phyloP scores from a whole-genome alignment of 2,113 vertebrate species.

The Phoenicopterus ruber region DNA sequence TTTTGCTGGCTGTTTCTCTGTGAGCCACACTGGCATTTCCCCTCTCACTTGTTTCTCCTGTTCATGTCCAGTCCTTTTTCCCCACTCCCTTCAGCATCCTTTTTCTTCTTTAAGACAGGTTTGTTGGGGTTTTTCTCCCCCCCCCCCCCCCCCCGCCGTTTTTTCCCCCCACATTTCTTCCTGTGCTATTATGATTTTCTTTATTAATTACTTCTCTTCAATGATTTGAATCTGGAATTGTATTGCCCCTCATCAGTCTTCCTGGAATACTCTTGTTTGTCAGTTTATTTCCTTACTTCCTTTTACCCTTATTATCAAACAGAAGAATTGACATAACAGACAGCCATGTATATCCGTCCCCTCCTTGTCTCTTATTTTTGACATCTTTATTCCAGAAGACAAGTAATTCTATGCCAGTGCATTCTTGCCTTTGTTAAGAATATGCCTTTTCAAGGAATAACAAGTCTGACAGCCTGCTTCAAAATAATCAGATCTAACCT shows the following conservation, averaged over 20 bases:
- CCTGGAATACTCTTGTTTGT: not conserved
- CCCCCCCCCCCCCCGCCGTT: rapidly evolving
- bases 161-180: not conserved
- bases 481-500: not conserved
- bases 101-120: not conserved
- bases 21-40: not conserved
- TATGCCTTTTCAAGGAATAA: not conserved
- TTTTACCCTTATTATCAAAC: not conserved
- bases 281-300: not conserved
- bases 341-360: not conserved
- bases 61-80: not conserved
- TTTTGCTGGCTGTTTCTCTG: not conserved
- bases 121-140: not conserved
- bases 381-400: not conserved
- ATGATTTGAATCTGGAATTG: not conserved
- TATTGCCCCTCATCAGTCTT: not conserved
- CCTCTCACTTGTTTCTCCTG: not conserved
- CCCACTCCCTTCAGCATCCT: not conserved
- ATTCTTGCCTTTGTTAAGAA: not conserved
- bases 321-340: not conserved
- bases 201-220: not conserved
- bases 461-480: not conserved
- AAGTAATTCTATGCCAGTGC: not conserved
- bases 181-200: not conserved
- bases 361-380: not conserved